A percentile compares a stretch with the other conserved stretches of the same genome.
These are phyloP conservation scores for Pogona vitticeps DNA, from an alignment of 2,113 vertebrate species.

Conservation along the genomic window DNA sequence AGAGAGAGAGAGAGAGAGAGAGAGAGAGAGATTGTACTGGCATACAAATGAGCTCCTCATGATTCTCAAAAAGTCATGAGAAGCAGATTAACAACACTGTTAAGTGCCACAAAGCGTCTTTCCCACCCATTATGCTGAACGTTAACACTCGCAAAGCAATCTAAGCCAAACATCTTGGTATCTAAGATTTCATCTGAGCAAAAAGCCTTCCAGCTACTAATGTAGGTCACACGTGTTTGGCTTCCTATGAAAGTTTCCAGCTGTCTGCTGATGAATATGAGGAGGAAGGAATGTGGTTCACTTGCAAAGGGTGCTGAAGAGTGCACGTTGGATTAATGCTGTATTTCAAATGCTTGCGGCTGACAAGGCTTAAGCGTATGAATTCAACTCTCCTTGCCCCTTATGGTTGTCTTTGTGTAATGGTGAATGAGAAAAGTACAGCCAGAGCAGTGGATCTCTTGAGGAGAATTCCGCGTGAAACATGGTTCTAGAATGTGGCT, in stretches of 20 bases:
- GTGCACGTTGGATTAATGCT: conserved; percentile 12
- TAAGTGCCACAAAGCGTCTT: conserved; percentile 42
- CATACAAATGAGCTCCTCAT: background rate
- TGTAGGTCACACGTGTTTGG: conserved; percentile 48
- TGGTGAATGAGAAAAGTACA: conserved; percentile 6
- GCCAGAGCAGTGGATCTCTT: background rate
- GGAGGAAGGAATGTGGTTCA: conserved; percentile 34
- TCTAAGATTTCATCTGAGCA: conserved; percentile 60
- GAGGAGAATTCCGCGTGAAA: background rate
- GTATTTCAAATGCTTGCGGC: background rate
- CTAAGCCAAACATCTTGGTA: conserved; percentile 35
- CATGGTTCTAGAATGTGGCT: background rate
- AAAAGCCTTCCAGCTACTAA: conserved; percentile 45
- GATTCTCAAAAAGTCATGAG: background rate
- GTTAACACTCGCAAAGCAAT: conserved; percentile 54
- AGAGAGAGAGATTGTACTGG: too few relatives aligned
- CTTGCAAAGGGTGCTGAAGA: background rate
- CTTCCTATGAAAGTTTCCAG: conserved; percentile 53
- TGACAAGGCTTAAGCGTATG: conserved; percentile 17
- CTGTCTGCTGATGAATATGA: conserved; percentile 49
- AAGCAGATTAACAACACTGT: conserved; percentile 41
- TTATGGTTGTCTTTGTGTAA: conserved; percentile 16
- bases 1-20: too few relatives aligned
- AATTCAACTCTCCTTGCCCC: background rate
- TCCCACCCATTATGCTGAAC: conserved; percentile 35